A percentile compares a stretch with the other conserved stretches of the same genome.
phyloP scores from a whole-genome alignment of 2,797 vertebrate species.

The Amblyopsis hoosieri region DNA sequence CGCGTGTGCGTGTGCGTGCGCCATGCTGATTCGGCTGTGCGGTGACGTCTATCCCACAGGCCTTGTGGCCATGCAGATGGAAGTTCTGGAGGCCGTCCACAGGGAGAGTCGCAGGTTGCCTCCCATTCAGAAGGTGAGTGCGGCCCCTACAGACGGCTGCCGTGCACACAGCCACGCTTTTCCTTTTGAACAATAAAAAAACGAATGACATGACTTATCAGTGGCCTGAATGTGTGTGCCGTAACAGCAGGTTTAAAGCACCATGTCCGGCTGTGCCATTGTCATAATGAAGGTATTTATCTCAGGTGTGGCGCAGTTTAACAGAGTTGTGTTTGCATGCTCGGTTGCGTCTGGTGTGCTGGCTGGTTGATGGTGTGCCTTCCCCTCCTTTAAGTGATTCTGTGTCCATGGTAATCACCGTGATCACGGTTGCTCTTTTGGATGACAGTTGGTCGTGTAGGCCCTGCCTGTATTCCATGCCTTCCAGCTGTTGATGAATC shows the following conservation, averaged over 20 bases:
- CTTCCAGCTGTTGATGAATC: slow-evolving; percentile 49
- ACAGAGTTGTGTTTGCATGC: not conserved
- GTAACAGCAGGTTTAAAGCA: slow-evolving; percentile 2
- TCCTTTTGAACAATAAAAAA: not conserved
- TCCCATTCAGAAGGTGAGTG: slow-evolving; percentile 95
- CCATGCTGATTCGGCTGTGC: not conserved
- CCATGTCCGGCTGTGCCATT: not conserved
- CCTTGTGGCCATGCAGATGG: slow-evolving; percentile 98
- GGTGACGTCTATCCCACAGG: slow-evolving; percentile 76
- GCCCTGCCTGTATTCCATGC: slow-evolving; percentile 24
- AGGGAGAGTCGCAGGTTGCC: slow-evolving; percentile 95
- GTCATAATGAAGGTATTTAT: slow-evolving; percentile 14
- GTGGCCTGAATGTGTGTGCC: slow-evolving; percentile 5
- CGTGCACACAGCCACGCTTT: not conserved
- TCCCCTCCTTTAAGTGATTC: not conserved
- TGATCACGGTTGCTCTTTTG: slow-evolving; percentile 29
- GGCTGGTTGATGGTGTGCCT: slow-evolving; percentile 14
- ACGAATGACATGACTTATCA: not conserved
- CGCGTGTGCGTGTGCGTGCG: slow-evolving; percentile 9
- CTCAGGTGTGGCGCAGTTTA: not conserved
- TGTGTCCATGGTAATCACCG: not conserved
- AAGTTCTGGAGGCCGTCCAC: slow-evolving; percentile 94
- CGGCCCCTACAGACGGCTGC: slow-evolving; percentile 5
- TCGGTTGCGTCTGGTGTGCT: slow-evolving; percentile 27
- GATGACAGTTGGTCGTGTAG: slow-evolving; percentile 42